Evolutionary conservation across 2,113 vertebrate species (phyloP), one percentile per base, ranked within the genome.

Genomic region (Nerophis lumbriciformis): DNA sequence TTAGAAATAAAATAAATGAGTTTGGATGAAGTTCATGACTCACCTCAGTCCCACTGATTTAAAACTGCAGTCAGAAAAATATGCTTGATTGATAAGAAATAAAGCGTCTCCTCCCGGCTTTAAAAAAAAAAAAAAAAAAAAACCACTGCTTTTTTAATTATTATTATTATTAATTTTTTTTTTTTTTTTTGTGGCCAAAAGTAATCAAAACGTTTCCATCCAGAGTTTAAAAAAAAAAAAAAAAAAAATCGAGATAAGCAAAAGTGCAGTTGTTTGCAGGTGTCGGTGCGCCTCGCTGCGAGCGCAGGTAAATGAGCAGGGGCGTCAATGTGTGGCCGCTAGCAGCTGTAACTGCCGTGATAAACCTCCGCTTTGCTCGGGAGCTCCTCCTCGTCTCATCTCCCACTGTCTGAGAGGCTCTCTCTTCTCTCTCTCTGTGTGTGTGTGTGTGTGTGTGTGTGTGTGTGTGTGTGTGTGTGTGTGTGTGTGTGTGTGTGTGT

Each of bases 381-480:
- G 84, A 81, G 87, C 87, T 88, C 87, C 87, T 86, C 89, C 88
- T 89, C 59, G 73, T 64, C 60, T 66, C 50, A 73, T 75, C 80
- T 72, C 63, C 21, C 45, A 47, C 6, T 65, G 65, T 52, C 39
- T n/a, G 59, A 4, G 8, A 15, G 72, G 37, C 38, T 13, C 16
- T 15, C 53, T 11, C 42, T 2, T 42, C 52, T 36, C 39, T 45
- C 11, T 36, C 52, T 48, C 52, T 15, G 45, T 21, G 56, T 15
- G 56, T 59, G 56, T 5, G 13, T 52, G 50, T 21, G 50, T 11
- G 21, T 21, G 28, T 4, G 28, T 4, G 4, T 36, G 62, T 48
- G 62, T 15, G 45, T 21, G 56, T 15, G 56, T 59, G 56, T 5
- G 13, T 52, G 50, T 21, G 50, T 11, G 21, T 21, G 28, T 4